Evolutionary conservation across 2,797 vertebrate species (phyloP), one percentile per base, ranked within the genome.

Genomic region (Tokudaia muenninki): DNA sequence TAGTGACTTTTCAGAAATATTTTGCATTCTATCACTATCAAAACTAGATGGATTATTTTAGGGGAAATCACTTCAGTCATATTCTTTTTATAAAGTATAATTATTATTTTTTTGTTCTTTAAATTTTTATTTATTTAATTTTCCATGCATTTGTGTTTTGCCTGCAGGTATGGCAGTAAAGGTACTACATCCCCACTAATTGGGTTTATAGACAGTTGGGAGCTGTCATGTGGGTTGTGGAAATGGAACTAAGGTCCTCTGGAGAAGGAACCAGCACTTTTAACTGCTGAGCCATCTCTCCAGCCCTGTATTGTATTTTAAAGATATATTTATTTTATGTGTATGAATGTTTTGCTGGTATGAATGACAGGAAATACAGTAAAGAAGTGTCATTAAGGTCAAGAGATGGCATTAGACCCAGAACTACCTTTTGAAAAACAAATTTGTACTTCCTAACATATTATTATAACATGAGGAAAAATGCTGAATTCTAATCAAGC

Each of bases 331-430:
- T 67, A 67, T 67, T 31, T 31, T 67, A 67, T 67, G 65, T 67
- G 5, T 34, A 67, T 13, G 12, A 67, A 34, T 67, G 31, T 34
- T 65, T 65, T 67, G 31, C 31, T 34, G 31, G 13, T 2, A 14
- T 34, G 65, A 34, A 67, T 67, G 29, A 34, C 12, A 13, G 65
- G 65, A 34, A 67, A 67, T 34, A 16, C 4, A 67, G 13, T 31
- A 67, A 67, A 99, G 99, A 97, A 19, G 34, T 70, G 6, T 19
- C 67, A 70, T n/a, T n/a, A 70, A 17, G 2, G 3, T n/a, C 31
- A 72, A 37, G 19, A 21, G 34, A n/a, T 19, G 67, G n/a, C 34
- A 19, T 37, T 72, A 72, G 34, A 72, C 2, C 34, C 16, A 72
- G 7, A 70, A 37, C 2, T 1, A 21, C 17, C 6, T 72, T 9